phyloP scores from a whole-genome alignment of 2,113 vertebrate genomes.

The Mionectes macconnelli region DNA sequence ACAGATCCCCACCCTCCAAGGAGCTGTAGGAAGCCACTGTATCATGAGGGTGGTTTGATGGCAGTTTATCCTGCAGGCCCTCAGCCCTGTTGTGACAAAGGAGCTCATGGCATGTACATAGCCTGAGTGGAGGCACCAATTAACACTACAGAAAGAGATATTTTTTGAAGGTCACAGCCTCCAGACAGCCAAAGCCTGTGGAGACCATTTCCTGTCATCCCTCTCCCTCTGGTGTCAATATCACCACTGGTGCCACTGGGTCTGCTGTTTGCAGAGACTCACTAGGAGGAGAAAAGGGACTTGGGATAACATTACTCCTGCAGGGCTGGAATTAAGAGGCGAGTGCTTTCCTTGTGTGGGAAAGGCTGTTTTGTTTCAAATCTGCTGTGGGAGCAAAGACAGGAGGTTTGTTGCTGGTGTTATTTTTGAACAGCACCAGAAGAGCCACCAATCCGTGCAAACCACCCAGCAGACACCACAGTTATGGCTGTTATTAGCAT shows the following conservation, averaged over 20 bases:
- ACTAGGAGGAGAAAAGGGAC: background rate
- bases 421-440: background rate
- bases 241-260: background rate
- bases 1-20: fast-evolving
- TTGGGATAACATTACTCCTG: background rate
- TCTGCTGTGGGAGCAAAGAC: background rate
- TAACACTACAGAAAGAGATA: background rate
- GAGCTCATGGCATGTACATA: fast-evolving
- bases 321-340: background rate
- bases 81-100: background rate
- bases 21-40: background rate
- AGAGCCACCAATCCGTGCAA: background rate
- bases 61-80: background rate
- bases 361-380: background rate
- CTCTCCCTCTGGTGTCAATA: background rate
- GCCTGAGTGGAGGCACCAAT: background rate
- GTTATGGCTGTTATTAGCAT: background rate
- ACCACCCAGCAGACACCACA: background rate
- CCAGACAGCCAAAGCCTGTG: background rate
- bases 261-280: background rate
- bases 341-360: background rate
- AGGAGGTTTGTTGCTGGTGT: background rate
- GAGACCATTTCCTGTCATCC: background rate
- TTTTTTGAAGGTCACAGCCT: background rate
- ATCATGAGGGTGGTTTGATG: background rate